Percentiles rank a stretch among this genome's conserved stretches.
These are phyloP conservation scores for Sogatella furcifera DNA, from an alignment of 1,140 invertebrate species.

Conservation along the genomic window DNA sequence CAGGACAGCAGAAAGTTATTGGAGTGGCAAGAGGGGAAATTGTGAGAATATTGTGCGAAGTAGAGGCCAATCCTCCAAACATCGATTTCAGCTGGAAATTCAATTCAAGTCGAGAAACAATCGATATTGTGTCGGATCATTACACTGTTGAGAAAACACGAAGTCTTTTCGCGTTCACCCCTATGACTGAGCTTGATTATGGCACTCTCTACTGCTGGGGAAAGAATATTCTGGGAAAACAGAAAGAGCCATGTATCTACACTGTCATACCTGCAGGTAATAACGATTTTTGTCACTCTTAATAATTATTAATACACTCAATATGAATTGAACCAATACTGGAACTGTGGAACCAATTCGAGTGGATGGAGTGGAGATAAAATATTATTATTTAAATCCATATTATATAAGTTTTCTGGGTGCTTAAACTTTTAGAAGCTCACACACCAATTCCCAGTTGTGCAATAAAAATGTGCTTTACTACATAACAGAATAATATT, in stretches of 20 bases:
- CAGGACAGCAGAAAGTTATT: conserved; percentile 53
- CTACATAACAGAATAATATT: no score
- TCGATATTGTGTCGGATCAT: conserved; percentile 33
- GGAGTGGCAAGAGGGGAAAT: conserved; percentile 71
- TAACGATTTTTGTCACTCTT: no score
- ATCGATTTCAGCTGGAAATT: conserved; percentile 64
- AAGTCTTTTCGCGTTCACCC: conserved; percentile 54
- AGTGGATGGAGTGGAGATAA: no score
- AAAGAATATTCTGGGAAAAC: conserved; percentile 50
- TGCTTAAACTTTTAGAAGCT: no score
- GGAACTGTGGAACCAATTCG: no score
- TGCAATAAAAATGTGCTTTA: no score
- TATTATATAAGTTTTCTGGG: no score
- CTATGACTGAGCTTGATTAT: conserved; percentile 58
- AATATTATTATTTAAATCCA: no score
- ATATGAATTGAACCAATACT: no score
- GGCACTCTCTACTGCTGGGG: conserved; percentile 60
- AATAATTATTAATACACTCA: no score
- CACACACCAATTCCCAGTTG: no score
- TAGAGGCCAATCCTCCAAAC: conserved; percentile 69
- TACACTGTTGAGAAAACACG: conserved; percentile 37
- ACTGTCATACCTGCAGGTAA: conserved; percentile 59
- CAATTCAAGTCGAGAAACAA: conserved; percentile 55
- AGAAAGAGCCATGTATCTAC: conserved; percentile 55
- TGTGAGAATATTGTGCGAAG: conserved; percentile 62